Conservation (phyloP, 2,797 vertebrate species). For the Buphagus erythrorhynchus region DNA sequence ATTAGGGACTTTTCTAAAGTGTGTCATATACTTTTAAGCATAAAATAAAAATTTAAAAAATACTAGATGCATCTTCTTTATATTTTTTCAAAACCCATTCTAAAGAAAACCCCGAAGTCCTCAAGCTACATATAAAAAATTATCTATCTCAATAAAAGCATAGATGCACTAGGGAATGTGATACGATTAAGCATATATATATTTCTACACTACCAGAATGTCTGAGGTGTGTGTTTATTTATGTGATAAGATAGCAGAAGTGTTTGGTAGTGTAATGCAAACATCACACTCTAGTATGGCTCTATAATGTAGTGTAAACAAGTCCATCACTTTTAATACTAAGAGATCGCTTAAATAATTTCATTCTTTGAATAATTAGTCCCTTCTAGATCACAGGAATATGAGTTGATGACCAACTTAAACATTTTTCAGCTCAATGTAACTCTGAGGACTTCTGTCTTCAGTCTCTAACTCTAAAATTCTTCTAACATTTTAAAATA, state of each 20-base stretch:
- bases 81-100: neutral
- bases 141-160: neutral
- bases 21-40: neutral
- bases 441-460: neutral
- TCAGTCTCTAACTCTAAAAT: neutral
- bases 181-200: neutral
- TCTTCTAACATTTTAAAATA: neutral
- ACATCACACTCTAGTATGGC: neutral
- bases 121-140: neutral
- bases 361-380: neutral
- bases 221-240: neutral
- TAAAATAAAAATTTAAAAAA: neutral
- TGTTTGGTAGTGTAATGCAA: neutral
- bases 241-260: neutral
- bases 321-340: neutral
- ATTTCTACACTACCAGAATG: neutral
- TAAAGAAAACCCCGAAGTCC: neutral
- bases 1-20: neutral
- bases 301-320: neutral
- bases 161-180: neutral
- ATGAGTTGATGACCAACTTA: neutral
- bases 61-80: neutral
- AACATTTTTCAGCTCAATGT: neutral
- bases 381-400: neutral
- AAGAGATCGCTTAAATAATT: neutral